Evolutionary conservation across 2,113 vertebrate genomes (phyloP).

Genomic region (Cynopterus brachyotis): DNA sequence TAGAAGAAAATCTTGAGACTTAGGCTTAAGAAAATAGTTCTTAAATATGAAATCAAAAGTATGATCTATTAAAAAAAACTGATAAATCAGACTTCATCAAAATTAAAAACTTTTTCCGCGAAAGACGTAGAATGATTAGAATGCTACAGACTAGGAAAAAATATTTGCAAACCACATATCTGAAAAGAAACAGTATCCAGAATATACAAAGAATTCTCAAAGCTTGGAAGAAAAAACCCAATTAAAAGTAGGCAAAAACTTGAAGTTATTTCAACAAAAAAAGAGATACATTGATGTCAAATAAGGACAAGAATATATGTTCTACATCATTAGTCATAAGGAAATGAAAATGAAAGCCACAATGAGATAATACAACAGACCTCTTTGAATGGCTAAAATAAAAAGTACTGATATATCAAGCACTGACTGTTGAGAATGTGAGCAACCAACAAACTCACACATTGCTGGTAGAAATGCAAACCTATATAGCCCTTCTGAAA

Average conservation of each 20-base stretch:
- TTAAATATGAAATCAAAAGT: not conserved
- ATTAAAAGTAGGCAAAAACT: not conserved
- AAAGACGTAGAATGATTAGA: not conserved
- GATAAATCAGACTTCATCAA: not conserved
- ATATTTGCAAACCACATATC: not conserved
- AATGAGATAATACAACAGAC: not conserved
- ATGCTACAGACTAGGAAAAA: not conserved
- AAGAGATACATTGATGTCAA: not conserved
- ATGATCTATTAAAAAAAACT: not conserved
- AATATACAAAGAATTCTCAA: not conserved
- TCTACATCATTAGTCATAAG: not conserved
- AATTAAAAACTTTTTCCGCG: not conserved
- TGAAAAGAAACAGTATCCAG: not conserved
- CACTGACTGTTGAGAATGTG: not conserved
- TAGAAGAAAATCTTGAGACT: not conserved
- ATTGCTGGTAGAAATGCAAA: not conserved
- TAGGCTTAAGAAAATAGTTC: not conserved
- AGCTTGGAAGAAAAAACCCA: not conserved
- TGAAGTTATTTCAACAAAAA: not conserved
- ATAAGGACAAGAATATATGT: not conserved
- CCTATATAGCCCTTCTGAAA: not conserved
- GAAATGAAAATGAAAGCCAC: not conserved
- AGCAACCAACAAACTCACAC: not conserved
- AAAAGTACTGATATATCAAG: not conserved
- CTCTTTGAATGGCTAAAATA: not conserved